These are phyloP conservation scores for Chironomus riparius DNA, from an alignment of 2,888 invertebrate genomes.

Conservation along the genomic window DNA sequence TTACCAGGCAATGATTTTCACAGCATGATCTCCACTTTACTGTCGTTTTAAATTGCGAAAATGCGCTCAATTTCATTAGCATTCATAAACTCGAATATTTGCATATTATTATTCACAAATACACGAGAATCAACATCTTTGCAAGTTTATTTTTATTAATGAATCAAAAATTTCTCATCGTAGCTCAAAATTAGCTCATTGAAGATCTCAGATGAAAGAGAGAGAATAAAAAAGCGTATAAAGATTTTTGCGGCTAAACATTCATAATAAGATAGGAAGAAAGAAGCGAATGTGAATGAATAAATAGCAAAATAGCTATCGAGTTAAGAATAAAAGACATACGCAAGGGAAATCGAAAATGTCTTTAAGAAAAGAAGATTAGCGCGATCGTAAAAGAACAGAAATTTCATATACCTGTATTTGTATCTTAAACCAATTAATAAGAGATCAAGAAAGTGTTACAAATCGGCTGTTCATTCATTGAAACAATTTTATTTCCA, in stretches of 20 bases:
- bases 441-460: conserved; percentile 20
- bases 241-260: background rate
- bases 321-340: background rate
- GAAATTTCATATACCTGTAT: background rate
- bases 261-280: background rate
- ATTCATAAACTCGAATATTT: no score
- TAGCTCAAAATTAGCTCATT: conserved; percentile 13
- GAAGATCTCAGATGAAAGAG: background rate
- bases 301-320: background rate
- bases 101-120: background rate
- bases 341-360: conserved; percentile 22
- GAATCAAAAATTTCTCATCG: background rate
- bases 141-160: conserved; percentile 1
- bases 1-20: no score
- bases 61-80: background rate
- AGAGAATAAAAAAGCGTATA: background rate
- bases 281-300: conserved; percentile 1
- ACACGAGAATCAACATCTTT: background rate
- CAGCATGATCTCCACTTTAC: no score
- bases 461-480: conserved; percentile 20
- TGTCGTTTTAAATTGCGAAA: background rate
- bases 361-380: background rate
- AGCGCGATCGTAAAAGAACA: background rate
- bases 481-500: background rate
- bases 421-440: conserved; percentile 19